Base-by-base conservation (phyloP, 1,140 invertebrate genomes). In the Antheraea mylitta region DNA sequence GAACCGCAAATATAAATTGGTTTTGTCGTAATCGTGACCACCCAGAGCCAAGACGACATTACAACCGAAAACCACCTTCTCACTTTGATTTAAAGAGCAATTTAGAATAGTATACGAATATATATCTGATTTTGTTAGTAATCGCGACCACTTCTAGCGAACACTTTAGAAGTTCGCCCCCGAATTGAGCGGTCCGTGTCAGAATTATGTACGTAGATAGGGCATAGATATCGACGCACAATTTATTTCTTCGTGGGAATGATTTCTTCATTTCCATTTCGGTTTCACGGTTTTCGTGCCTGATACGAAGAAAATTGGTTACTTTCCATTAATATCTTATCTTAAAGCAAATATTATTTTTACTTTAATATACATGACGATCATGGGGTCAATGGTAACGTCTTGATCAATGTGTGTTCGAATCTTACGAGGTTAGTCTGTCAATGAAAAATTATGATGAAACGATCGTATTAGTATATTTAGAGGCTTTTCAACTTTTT, bases 101-200 rank as follows among this genome's bases (percentile, higher is more conserved):
- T 42, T 64, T 64, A n/a, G 13, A 11, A 64, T 64, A 19, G 18
- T 42, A 13, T 36, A 53, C 9, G 45, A 16, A 53, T 53, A 53
- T 16, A 53, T 53, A 53, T 53, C 45, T 36, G 30, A 61, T 61
- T 61, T 22, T 30, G 60, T 61, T 89, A 83, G 81, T 87, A 87
- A 88, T 88, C 84, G 87, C 78, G 82, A 83, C 81, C 86, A 91
- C 87, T 91, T 87, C 84, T 88, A 82, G 66, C 76, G 79, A 89
- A 91, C 89, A 90, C 88, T 90, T 91, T 83, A 79, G 78, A 82
- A 82, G 76, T 89, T 82, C 75, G 70, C 78, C 82, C 80, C 87
- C 79, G 83, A 88, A 90, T 90, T 87, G 85, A 91, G 89, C 89
- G 88, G 81, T 90, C 77, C 82, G 82, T 84, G 85, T 87, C 83